Conservation (phyloP, 1,140 invertebrate species). For the Saccostrea echinata region DNA sequence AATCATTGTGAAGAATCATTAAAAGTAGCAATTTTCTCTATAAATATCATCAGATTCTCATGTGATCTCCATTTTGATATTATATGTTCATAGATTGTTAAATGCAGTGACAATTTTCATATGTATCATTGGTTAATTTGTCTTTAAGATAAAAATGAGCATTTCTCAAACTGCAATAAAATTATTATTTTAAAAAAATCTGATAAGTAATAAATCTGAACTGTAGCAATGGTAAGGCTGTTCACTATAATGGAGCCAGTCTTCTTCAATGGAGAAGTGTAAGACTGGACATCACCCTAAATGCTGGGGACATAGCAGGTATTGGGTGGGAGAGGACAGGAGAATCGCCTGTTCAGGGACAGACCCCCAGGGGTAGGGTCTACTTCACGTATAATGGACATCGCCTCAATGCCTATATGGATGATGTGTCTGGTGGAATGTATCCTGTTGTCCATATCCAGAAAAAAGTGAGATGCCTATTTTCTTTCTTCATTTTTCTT, state of each 20-base stretch:
- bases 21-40: too few relatives aligned
- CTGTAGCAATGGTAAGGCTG: constrained; percentile 78
- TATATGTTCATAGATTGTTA: too few relatives aligned
- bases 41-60: too few relatives aligned
- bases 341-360: constrained; percentile 63
- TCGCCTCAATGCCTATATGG: constrained; percentile 71
- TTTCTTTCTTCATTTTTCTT: too few relatives aligned
- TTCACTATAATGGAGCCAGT: constrained; percentile 80
- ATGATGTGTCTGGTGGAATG: constrained; percentile 78
- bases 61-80: too few relatives aligned
- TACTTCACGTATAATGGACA: constrained; percentile 79
- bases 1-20: too few relatives aligned
- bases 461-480: constrained; percentile 76
- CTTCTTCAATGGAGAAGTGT: constrained; percentile 79
- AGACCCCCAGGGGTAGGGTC: constrained; percentile 75
- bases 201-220: too few relatives aligned
- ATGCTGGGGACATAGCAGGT: constrained; percentile 78
- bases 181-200: too few relatives aligned
- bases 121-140: too few relatives aligned
- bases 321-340: constrained; percentile 79
- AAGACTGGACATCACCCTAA: constrained; percentile 76
- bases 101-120: too few relatives aligned
- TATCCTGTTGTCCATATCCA: constrained; percentile 80
- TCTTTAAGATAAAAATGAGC: too few relatives aligned
- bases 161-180: too few relatives aligned